phyloP scores from a whole-genome alignment of 2,888 invertebrate species.

The Nymphalis c-album region DNA sequence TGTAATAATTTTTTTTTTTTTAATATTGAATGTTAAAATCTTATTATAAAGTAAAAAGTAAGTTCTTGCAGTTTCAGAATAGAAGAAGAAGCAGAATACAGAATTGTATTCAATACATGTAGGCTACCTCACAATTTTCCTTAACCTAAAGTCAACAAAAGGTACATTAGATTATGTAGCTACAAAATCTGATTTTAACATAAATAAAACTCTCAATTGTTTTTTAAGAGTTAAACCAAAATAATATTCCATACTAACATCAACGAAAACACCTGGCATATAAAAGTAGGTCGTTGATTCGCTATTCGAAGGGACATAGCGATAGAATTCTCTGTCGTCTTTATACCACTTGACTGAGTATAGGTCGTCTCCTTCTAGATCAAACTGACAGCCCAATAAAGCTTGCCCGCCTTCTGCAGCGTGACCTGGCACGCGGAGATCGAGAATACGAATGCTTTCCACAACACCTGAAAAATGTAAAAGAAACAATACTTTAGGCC shows the following conservation, averaged over 20 bases:
- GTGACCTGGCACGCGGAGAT: constrained; percentile 90
- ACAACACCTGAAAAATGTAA: constrained; percentile 44
- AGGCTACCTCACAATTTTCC: no score
- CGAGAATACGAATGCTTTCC: constrained; percentile 84
- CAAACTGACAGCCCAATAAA: constrained; percentile 89
- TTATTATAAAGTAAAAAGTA: no score
- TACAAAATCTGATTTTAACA: no score
- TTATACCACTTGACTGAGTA: constrained; percentile 97
- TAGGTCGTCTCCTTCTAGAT: constrained; percentile 87
- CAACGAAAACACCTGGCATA: constrained; percentile 88
- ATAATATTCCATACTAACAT: constrained; percentile 83
- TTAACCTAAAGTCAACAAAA: no score
- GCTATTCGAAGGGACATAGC: constrained; percentile 88
- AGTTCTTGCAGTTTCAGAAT: no score
- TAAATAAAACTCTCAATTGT: no score
- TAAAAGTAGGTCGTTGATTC: constrained; percentile 88
- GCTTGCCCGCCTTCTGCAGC: constrained; percentile 88
- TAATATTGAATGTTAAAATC: no score
- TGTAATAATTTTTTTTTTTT: no score
- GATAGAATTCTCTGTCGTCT: constrained; percentile 91
- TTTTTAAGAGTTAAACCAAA: no score
- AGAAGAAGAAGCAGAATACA: no score
- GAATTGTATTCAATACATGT: no score
- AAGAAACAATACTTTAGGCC: background rate
- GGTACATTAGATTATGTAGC: no score